Evolutionary conservation across 1,140 invertebrate species (phyloP).

Genomic region (Diachasma alloeum): DNA sequence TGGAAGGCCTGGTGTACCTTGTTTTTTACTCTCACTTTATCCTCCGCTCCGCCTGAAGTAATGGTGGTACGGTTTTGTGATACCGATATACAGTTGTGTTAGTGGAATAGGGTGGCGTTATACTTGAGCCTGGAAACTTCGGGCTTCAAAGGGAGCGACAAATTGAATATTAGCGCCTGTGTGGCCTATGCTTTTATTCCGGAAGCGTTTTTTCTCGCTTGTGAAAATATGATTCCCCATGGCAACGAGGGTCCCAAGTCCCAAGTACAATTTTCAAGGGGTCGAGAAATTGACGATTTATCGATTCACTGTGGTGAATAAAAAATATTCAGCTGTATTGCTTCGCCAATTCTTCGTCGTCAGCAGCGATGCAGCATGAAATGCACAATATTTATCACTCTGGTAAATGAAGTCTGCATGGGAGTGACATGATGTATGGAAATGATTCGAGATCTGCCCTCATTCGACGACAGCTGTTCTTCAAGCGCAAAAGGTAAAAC

Average conservation of each 20-base stretch:
- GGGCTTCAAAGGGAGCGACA: slow-evolving; percentile 49
- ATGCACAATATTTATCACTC: slow-evolving; percentile 11
- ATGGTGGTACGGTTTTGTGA: background rate
- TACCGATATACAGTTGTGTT: background rate
- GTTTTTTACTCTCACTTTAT: background rate
- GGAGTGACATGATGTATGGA: slow-evolving; percentile 23
- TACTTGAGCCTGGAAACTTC: slow-evolving; percentile 13
- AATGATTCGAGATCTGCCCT: slow-evolving; percentile 16
- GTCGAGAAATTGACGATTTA: background rate
- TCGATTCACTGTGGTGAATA: background rate
- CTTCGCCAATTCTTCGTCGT: background rate
- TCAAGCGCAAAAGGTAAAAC: background rate
- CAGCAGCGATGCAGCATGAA: background rate
- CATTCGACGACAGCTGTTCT: slow-evolving; percentile 17
- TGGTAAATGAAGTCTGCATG: slow-evolving; percentile 8
- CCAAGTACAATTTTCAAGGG: background rate
- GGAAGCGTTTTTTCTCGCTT: background rate
- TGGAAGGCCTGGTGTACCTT: background rate
- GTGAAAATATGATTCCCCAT: background rate
- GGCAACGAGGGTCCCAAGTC: background rate
- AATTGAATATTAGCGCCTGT: slow-evolving; percentile 51
- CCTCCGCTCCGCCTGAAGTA: background rate
- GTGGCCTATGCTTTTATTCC: slow-evolving; percentile 22
- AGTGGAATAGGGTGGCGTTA: background rate
- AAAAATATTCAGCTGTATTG: background rate